Conservation (phyloP, 2,797 vertebrate species). For the Adrianichthys oophorus region DNA sequence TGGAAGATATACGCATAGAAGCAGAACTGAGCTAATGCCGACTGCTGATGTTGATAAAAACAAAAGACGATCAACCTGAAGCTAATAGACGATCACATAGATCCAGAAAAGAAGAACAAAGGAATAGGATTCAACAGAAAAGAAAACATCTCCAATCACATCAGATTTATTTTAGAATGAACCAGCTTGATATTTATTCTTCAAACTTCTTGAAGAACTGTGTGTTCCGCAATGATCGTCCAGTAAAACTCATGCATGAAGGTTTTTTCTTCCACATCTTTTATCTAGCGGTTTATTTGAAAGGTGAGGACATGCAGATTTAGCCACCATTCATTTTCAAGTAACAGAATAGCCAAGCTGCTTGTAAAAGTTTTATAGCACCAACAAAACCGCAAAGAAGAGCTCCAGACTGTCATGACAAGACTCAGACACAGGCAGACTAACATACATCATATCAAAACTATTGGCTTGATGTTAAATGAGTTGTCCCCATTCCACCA, state of each 20-base stretch:
- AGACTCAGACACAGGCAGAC: constrained; percentile 41
- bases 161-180: too few species aligned
- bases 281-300: background rate
- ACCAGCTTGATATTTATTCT: too few species aligned
- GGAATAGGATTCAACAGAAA: background rate
- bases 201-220: too few species aligned
- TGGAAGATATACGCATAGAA: constrained; percentile 8
- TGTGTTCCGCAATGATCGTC: too few species aligned
- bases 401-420: constrained; percentile 50
- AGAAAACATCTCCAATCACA: too few species aligned
- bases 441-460: constrained; percentile 58
- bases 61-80: constrained; percentile 4
- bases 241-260: too few species aligned
- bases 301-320: background rate
- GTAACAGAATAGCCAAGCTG: background rate
- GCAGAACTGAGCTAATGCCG: constrained; percentile 6
- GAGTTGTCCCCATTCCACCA: constrained; percentile 57
- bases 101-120: constrained; percentile 1
- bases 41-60: constrained; percentile 19
- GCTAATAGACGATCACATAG: background rate
- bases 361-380: constrained; percentile 31
- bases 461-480: constrained; percentile 63
- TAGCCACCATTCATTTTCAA: background rate
- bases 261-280: too few species aligned
- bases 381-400: constrained; percentile 58